A percentile compares a stretch with the other conserved stretches of the same genome.
Conservation (phyloP, 35 echinoderm and acorn worm genomes). For the Ophiothrix spiculata region DNA sequence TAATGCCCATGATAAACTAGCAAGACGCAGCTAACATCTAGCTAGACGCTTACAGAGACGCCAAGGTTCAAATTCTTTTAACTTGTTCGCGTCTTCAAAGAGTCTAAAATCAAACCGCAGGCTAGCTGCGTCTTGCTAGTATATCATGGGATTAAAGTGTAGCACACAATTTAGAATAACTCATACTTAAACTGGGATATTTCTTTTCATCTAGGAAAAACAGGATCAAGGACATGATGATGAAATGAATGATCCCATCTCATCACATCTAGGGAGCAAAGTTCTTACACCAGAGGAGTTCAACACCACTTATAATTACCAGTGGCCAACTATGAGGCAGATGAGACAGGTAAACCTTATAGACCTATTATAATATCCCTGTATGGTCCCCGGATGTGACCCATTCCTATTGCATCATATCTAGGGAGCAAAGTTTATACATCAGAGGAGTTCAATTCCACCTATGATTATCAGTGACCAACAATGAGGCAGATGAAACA, state of each 20-base stretch:
- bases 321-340: slow-evolving; percentile 71
- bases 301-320: slow-evolving; percentile 36
- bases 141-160: too few relatives aligned
- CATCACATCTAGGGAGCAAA: slow-evolving; percentile 43
- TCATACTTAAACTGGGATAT: too few relatives aligned
- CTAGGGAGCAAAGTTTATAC: slow-evolving; percentile 66
- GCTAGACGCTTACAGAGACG: too few relatives aligned
- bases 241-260: slow-evolving; percentile 47
- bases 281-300: slow-evolving; percentile 70
- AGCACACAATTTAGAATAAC: too few relatives aligned
- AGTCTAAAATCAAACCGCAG: too few relatives aligned
- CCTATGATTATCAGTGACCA: slow-evolving; percentile 67
- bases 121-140: too few relatives aligned
- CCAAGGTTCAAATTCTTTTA: too few relatives aligned
- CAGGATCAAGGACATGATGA: slow-evolving; percentile 67
- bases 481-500: slow-evolving; percentile 69
- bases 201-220: slow-evolving; percentile 72
- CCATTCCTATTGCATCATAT: slow-evolving; percentile 20
- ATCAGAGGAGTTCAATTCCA: slow-evolving; percentile 44
- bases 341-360: slow-evolving; percentile 81
- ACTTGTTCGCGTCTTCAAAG: too few relatives aligned
- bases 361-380: too few relatives aligned
- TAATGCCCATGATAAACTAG: too few relatives aligned
- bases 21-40: too few relatives aligned
- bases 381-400: too few relatives aligned